These are phyloP conservation scores for Acrocyrtus sp. DNA, from an alignment of 2,888 invertebrate genomes.

Conservation along the genomic window DNA sequence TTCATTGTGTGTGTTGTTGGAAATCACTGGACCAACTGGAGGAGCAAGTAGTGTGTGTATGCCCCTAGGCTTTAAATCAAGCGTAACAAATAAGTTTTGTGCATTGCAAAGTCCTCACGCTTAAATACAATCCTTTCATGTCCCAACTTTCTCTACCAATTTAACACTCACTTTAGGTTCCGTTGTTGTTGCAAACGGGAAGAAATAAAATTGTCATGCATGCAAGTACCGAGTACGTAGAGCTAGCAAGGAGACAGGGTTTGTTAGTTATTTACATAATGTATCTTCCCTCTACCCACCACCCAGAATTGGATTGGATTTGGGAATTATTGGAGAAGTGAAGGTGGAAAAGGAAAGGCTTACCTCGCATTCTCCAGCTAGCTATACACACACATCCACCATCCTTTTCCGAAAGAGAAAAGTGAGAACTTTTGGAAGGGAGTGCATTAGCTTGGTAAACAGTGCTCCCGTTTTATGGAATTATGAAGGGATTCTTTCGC, in stretches of 20 bases:
- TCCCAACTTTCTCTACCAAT: background rate
- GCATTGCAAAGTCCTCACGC: background rate
- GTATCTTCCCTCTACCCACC: background rate
- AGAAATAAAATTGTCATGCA: background rate
- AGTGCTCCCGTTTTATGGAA: slow-evolving; percentile 32
- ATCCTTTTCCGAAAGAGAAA: background rate
- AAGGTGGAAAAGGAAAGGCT: too few relatives aligned
- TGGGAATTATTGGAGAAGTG: too few relatives aligned
- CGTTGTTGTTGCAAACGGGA: background rate
- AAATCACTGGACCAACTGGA: slow-evolving; percentile 39
- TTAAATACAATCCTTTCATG: background rate
- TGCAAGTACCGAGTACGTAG: too few relatives aligned
- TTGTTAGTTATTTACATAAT: background rate
- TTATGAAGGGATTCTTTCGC: slow-evolving; percentile 26
- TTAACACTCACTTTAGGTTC: background rate
- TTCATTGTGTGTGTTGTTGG: background rate
- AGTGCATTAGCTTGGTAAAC: slow-evolving; percentile 46
- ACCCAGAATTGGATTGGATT: too few relatives aligned
- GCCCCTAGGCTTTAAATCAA: slow-evolving; percentile 41
- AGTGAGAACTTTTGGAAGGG: slow-evolving; percentile 2
- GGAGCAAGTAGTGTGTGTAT: slow-evolving; percentile 8
- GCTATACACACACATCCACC: background rate
- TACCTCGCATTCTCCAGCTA: too few relatives aligned
- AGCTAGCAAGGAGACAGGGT: background rate
- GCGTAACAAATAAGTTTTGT: slow-evolving; percentile 12